Percentiles rank a stretch among this genome's conserved stretches.
Conservation (phyloP, 2,888 invertebrate species). For the Drosophila mulleri region DNA sequence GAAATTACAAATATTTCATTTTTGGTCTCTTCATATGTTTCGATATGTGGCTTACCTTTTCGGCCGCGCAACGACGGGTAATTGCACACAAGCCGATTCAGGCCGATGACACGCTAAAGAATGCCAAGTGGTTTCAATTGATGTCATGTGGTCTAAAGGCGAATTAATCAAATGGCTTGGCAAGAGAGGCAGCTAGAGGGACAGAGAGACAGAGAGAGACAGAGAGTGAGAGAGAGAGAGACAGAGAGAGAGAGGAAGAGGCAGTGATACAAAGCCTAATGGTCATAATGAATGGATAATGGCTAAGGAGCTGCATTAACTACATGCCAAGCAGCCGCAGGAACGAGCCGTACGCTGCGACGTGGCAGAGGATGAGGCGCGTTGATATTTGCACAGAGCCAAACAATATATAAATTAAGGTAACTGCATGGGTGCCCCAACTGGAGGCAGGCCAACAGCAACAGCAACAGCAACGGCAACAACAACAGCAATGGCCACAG, state of each 20-base stretch:
- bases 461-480: neutral
- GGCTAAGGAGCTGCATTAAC: conserved; percentile 77
- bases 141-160: conserved; percentile 16
- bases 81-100: neutral
- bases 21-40: too few species aligned
- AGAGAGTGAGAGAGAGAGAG: neutral
- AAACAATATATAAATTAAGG: conserved; percentile 83
- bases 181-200: neutral
- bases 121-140: conserved; percentile 18
- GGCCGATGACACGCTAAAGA: conserved; percentile 35
- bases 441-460: conserved; percentile 12
- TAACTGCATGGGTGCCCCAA: conserved; percentile 50
- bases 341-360: neutral
- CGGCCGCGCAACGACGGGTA: neutral
- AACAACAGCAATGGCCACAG: neutral
- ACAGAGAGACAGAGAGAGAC: too few species aligned
- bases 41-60: too few species aligned
- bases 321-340: conserved; percentile 18
- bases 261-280: conserved; percentile 72
- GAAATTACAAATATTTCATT: too few species aligned
- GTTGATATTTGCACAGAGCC: conserved; percentile 81
- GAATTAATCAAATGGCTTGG: conserved; percentile 49
- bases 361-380: conserved; percentile 50
- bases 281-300: conserved; percentile 82
- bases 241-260: neutral